These are phyloP conservation scores for Calliphora vicina DNA, from an alignment of 1,140 invertebrate genomes.

Conservation along the genomic window DNA sequence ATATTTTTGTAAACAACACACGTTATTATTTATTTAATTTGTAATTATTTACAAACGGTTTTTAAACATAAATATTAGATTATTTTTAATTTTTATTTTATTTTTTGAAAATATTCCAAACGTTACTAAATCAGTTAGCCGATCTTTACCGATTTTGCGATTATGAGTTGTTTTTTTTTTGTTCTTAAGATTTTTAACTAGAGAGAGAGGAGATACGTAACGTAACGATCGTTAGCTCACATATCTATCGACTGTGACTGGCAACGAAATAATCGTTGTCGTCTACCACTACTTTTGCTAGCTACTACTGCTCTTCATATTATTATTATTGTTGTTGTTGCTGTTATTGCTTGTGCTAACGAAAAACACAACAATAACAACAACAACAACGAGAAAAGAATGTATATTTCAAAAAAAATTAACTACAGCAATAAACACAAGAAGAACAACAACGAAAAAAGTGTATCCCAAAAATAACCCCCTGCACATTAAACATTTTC, in stretches of 20 bases:
- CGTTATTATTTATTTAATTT: neutral
- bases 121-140: neutral
- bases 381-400: neutral
- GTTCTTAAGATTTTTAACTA: neutral
- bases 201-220: neutral
- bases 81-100: neutral
- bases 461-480: constrained; percentile 44
- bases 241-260: constrained; percentile 39
- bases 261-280: constrained; percentile 23
- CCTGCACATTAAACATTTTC: constrained; percentile 35
- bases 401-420: constrained; percentile 15
- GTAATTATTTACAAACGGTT: neutral
- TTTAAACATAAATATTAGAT: too few species aligned
- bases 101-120: neutral
- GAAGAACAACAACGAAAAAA: constrained; percentile 17
- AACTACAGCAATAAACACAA: constrained; percentile 18
- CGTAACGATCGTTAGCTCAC: constrained; percentile 40
- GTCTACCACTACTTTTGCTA: constrained; percentile 28
- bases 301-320: constrained; percentile 15
- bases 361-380: constrained; percentile 13
- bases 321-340: neutral
- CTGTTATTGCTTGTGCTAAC: neutral
- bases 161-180: neutral
- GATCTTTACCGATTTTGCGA: neutral
- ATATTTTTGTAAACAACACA: too few species aligned